Evolutionary conservation across 2,888 invertebrate genomes (phyloP), one percentile per base, ranked within the genome.

Genomic region (Mythimna loreyi): DNA sequence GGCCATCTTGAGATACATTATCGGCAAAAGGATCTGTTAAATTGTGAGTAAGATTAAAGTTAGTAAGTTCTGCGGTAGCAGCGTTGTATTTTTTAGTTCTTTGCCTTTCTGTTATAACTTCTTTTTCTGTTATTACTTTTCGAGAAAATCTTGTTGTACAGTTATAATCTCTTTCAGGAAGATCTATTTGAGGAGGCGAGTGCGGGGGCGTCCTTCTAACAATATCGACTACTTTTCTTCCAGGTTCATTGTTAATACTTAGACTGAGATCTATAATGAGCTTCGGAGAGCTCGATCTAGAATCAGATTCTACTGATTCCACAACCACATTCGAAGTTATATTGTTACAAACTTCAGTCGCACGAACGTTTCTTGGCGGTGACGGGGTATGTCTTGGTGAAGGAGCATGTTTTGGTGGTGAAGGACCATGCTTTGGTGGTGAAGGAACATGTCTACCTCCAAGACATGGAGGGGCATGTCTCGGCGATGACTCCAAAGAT

Each of bases 81-180:
- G 67, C 62, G 59, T 63, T 74, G 7, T 73, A 80, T 16, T 55
- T 73, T 59, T 68, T 79, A 50, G 65, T 71, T 36, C 21, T 61
- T 47, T 64, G 66, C 6, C 67, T 78, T 67, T 89, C 85, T 47
- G 79, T 78, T 19, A 85, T 56, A 3, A 87, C 28, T 73, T 90
- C 82, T 73, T 85, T 88, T 75, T 88, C 86, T 45, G 80, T 78
- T 30, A 85, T 57, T 4, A 87, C 50, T 70, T 89, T 82, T 70
- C 82, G 63, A 21, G 75, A 75, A 45, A 71, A 62, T 59, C 56
- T 77, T 7, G 57, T 84, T 2, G 63, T 65, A 71, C 88, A 89
- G 63, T 92, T 86, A 75, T 88, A 92, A 76, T 94, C 95, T 72
- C 93, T 85, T 76, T 94, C 95, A 3, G 95, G 95, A 53, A 93